These are phyloP conservation scores for Oryzias sinensis DNA, from an alignment of 2,797 vertebrate genomes.

Conservation along the genomic window DNA sequence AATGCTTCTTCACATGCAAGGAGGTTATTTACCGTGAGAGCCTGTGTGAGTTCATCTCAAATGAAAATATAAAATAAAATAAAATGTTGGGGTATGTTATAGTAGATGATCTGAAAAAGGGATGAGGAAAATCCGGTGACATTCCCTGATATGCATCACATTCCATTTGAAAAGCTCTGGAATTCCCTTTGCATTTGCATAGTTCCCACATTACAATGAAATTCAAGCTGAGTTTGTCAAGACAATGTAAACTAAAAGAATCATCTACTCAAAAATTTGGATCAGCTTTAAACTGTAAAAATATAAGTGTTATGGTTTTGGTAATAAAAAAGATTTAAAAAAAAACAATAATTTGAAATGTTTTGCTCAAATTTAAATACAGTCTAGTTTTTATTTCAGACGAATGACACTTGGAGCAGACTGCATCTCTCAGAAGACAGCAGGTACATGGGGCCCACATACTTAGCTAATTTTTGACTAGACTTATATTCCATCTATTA, in stretches of 20 bases:
- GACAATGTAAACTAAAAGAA: slow-evolving; percentile 88
- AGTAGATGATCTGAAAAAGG: slow-evolving; percentile 33
- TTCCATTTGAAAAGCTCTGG: slow-evolving; percentile 75
- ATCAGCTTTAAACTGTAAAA: slow-evolving; percentile 90
- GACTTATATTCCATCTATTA: too few relatives aligned
- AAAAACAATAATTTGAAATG: slow-evolving; percentile 12
- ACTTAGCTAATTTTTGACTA: too few relatives aligned
- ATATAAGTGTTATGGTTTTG: slow-evolving; percentile 44
- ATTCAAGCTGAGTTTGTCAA: slow-evolving; percentile 84
- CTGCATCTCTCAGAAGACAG: too few relatives aligned
- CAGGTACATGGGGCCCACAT: too few relatives aligned
- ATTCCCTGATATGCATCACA: slow-evolving; percentile 48
- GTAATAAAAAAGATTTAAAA: not conserved
- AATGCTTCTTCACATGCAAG: slow-evolving; percentile 54
- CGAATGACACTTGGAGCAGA: too few relatives aligned
- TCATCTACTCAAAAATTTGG: slow-evolving; percentile 91
- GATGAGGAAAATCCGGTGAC: slow-evolving; percentile 33
- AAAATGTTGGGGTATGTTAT: slow-evolving; percentile 19
- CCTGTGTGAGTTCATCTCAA: slow-evolving; percentile 36
- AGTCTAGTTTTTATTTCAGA: too few relatives aligned
- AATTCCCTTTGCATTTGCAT: slow-evolving; percentile 77
- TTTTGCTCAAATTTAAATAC: slow-evolving; percentile 19
- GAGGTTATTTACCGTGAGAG: slow-evolving; percentile 20
- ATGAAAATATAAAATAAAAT: slow-evolving; percentile 13
- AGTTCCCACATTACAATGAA: slow-evolving; percentile 89